These are phyloP conservation scores for Yponomeuta plumbellus DNA, from an alignment of 2,888 invertebrate species.

Conservation along the genomic window DNA sequence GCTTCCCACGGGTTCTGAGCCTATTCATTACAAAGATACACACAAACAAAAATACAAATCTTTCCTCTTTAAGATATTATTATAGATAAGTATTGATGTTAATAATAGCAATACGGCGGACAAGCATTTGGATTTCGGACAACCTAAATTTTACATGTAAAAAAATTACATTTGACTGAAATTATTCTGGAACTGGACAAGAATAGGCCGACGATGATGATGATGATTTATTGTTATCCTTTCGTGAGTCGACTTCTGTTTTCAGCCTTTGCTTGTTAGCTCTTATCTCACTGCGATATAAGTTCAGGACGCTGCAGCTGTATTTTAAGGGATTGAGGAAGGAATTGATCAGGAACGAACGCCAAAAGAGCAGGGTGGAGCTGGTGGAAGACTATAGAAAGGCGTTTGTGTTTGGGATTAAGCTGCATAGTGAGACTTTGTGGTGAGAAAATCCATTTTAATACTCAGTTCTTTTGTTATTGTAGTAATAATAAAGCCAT, in stretches of 20 bases:
- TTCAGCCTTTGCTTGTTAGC: constrained; percentile 35
- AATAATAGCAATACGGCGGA: too few relatives aligned
- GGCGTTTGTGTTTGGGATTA: constrained; percentile 42
- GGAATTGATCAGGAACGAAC: constrained; percentile 28
- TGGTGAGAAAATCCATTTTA: constrained; percentile 33
- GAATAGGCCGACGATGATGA: not conserved
- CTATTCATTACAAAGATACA: too few relatives aligned
- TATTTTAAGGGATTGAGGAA: constrained; percentile 37
- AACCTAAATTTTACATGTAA: too few relatives aligned
- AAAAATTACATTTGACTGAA: too few relatives aligned
- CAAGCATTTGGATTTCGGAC: too few relatives aligned
- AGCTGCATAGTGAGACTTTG: constrained; percentile 45
- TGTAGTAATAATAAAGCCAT: too few relatives aligned
- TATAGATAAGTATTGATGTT: too few relatives aligned
- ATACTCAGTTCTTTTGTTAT: not conserved
- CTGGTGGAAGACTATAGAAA: constrained; percentile 33
- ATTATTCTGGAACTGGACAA: too few relatives aligned
- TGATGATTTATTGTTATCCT: not conserved
- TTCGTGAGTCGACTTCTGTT: not conserved
- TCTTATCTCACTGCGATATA: constrained; percentile 38
- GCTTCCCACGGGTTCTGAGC: too few relatives aligned
- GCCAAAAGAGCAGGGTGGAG: constrained; percentile 24
- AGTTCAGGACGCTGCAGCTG: constrained; percentile 39
- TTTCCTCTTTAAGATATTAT: too few relatives aligned
- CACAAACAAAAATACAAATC: too few relatives aligned